Evolutionary conservation across 2,888 invertebrate genomes (phyloP).

Genomic region (Harpalus rubripes): DNA sequence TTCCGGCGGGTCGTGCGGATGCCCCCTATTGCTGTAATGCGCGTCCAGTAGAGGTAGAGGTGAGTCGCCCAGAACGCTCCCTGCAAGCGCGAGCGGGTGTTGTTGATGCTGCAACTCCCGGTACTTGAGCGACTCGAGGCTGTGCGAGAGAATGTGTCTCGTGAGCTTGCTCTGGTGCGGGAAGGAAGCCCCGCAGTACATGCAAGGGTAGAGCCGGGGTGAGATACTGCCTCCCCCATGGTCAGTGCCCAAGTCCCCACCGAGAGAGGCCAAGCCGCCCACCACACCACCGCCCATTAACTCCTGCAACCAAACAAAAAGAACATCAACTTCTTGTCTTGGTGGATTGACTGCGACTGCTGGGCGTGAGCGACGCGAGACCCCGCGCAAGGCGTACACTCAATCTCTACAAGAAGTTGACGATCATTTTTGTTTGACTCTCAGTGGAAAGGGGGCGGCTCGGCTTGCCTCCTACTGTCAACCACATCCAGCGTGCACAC

Average conservation of each 20-base stretch:
- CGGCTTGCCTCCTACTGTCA: constrained; percentile 26
- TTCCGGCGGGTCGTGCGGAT: constrained; percentile 76
- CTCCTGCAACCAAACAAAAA: constrained; percentile 95
- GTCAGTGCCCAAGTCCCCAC: constrained; percentile 85
- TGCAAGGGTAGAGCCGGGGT: constrained; percentile 86
- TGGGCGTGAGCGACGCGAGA: constrained; percentile 68
- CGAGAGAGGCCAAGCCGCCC: constrained; percentile 79
- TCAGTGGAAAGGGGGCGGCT: constrained; percentile 43
- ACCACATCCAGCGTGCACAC: constrained; percentile 70
- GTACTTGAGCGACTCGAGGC: constrained; percentile 92
- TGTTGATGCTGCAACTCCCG: constrained; percentile 84
- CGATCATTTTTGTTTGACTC: constrained; percentile 91
- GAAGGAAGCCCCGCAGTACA: constrained; percentile 93
- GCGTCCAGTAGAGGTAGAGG: constrained; percentile 70
- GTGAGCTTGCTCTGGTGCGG: constrained; percentile 95
- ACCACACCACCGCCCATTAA: constrained; percentile 81
- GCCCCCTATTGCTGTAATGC: constrained; percentile 76
- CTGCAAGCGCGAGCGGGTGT: not conserved
- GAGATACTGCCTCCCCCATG: constrained; percentile 75
- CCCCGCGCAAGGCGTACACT: constrained; percentile 34
- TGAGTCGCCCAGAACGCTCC: constrained; percentile 75
- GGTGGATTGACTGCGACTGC: constrained; percentile 6
- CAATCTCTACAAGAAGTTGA: constrained; percentile 87
- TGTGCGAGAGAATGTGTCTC: constrained; percentile 92
- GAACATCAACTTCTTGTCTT: constrained; percentile 94